A percentile compares a stretch with the other conserved stretches of the same genome.
These are phyloP conservation scores for Aphidoletes aphidimyza DNA, from an alignment of 2,888 invertebrate genomes.

Conservation along the genomic window DNA sequence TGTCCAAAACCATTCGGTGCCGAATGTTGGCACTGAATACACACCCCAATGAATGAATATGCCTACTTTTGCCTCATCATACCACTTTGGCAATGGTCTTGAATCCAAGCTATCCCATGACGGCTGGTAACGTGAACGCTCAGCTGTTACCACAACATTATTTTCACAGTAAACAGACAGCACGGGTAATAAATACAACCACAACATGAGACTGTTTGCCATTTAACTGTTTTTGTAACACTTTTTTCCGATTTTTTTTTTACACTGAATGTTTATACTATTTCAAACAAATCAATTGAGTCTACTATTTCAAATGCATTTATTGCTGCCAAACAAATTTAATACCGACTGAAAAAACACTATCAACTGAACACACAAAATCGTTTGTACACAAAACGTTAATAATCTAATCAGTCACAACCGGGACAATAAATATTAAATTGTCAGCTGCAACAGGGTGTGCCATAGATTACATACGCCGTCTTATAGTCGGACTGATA, in stretches of 20 bases:
- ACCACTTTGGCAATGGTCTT: conserved; percentile 88
- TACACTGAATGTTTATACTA: too few relatives aligned
- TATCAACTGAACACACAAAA: neutral
- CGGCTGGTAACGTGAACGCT: conserved; percentile 69
- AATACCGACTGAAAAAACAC: too few relatives aligned
- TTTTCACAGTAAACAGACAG: neutral
- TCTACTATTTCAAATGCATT: too few relatives aligned
- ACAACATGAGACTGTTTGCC: too few relatives aligned
- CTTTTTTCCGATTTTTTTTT: too few relatives aligned
- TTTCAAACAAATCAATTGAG: too few relatives aligned
- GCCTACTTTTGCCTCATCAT: conserved; percentile 86
- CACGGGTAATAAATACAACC: too few relatives aligned
- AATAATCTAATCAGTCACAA: conserved; percentile 5
- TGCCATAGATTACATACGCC: neutral
- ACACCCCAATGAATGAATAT: conserved; percentile 96
- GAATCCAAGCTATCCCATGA: conserved; percentile 87
- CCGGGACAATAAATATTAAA: neutral
- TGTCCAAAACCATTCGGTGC: conserved; percentile 93
- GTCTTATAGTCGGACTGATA: too few relatives aligned
- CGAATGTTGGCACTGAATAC: conserved; percentile 87
- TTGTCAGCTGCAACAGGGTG: neutral
- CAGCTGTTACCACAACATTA: neutral
- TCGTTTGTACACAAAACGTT: neutral
- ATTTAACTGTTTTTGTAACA: too few relatives aligned
- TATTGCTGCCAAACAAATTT: too few relatives aligned